phyloP scores from a whole-genome alignment of 1,140 invertebrate genomes.

The Psilanteris sp. region DNA sequence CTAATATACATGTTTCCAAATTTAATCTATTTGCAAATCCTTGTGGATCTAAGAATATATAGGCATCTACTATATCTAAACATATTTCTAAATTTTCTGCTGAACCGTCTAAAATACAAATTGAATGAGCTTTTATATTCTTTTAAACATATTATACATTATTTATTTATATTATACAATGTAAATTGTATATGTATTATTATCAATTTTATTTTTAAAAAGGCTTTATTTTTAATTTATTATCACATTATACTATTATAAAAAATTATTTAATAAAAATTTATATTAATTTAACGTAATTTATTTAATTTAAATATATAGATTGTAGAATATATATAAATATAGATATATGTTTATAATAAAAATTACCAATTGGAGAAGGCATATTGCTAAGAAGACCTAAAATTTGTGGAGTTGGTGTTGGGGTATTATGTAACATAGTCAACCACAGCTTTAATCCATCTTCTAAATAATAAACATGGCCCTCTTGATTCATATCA shows the following conservation, averaged over 20 bases:
- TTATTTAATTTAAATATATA: too few relatives aligned
- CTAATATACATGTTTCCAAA: conserved; percentile 83
- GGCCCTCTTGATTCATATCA: conserved; percentile 87
- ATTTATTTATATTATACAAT: too few relatives aligned
- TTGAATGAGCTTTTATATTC: too few relatives aligned
- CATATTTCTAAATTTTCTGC: conserved; percentile 89
- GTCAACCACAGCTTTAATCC: conserved; percentile 93
- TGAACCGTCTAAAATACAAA: conserved; percentile 83
- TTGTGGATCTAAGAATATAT: conserved; percentile 89
- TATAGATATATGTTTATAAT: too few relatives aligned
- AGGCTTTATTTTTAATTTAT: too few relatives aligned
- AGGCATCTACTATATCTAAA: conserved; percentile 90
- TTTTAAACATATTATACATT: too few relatives aligned
- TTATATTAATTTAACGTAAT: too few relatives aligned
- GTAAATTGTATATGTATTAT: too few relatives aligned
- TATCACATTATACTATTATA: too few relatives aligned
- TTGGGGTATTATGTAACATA: conserved; percentile 87
- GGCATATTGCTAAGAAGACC: conserved; percentile 88
- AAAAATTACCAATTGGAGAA: conserved; percentile 85
- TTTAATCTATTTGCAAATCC: conserved; percentile 88
- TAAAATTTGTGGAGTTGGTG: conserved; percentile 82
- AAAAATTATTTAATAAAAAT: too few relatives aligned
- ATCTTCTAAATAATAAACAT: conserved; percentile 95
- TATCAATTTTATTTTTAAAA: too few relatives aligned
- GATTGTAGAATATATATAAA: too few relatives aligned